Base-by-base conservation (phyloP, 2,888 invertebrate species). In the Nowickia ferox region DNA sequence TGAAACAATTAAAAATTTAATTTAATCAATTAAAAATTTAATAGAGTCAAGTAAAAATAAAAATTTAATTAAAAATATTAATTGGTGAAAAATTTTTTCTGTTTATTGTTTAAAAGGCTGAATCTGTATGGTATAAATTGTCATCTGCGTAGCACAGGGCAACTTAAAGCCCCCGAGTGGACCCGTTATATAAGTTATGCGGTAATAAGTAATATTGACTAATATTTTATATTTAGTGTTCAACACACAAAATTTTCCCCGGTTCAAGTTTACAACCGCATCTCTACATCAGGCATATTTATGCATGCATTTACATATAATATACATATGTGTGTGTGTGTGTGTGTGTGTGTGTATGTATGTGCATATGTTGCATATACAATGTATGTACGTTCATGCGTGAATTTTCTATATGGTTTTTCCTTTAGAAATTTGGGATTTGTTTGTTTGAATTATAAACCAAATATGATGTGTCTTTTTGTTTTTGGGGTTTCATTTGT, bases 371-470 rank as follows among this genome's bases (percentile, higher is more conserved):
- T 48, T 2, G 0, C 11, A 53, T 15, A 55, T 17, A 13, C 4
- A 15, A 38, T 30, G 30, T 30, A 30, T 6, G 6, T 30, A 22
- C 19, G 44, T 72, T 38, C n/a, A 17, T 69, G 57, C 17, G 40
- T 40, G 30, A 72, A 17, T 69, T 69, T 44, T 80, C 22, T n/a
- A 38, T 74, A 63, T 44, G 74, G 78, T 81, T 44, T 53, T 82
- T 51, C 61, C 68, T 55, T 77, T 53, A 17, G 13, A 46, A 65
- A 57, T 76, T 68, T 61, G 66, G 30, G 63, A 76, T 55, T 57
- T 77, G 68, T 53, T 75, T 68, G 13, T 81, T 68, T 69, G 30
- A 66, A 66, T 57, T 71, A 51, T 46, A 82, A 79, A 69, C 53
- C 71, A 77, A 69, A 57, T 59, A 53, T 11, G 8, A 2, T 55